phyloP scores from a whole-genome alignment of 2,797 vertebrate species.

The Sparus aurata region DNA sequence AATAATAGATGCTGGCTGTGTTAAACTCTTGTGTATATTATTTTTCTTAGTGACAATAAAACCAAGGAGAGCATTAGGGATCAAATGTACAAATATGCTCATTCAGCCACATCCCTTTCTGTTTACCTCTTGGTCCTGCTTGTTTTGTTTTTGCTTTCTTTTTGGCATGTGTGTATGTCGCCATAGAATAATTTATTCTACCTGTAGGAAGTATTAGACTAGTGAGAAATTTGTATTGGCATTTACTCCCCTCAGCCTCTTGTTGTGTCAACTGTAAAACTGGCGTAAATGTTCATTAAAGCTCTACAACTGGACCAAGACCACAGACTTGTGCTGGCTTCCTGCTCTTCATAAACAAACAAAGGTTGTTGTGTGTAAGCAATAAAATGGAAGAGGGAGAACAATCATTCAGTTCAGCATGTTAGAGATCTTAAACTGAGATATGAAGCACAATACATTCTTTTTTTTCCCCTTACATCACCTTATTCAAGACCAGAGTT shows the following conservation, averaged over 20 bases:
- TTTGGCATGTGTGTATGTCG: constrained; percentile 90
- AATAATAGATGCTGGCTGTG: constrained; percentile 32
- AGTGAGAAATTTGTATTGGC: constrained; percentile 92
- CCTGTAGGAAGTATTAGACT: constrained; percentile 94
- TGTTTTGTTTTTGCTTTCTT: constrained; percentile 76
- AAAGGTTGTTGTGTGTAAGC: not conserved
- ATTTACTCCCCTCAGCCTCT: constrained; percentile 94
- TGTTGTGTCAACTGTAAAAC: constrained; percentile 94
- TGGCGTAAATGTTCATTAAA: constrained; percentile 96
- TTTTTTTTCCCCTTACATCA: not conserved
- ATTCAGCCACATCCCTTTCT: constrained; percentile 40
- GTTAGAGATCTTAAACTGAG: not conserved
- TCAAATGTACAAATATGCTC: constrained; percentile 65
- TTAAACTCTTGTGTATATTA: constrained; percentile 69
- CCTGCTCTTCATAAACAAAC: constrained; percentile 8
- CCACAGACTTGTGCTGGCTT: constrained; percentile 3
- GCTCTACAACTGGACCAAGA: constrained; percentile 75
- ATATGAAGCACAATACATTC: no score
- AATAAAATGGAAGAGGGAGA: not conserved
- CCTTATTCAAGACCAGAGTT: not conserved
- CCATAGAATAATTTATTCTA: constrained; percentile 98
- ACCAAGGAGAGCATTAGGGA: constrained; percentile 57
- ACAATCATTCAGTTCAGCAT: not conserved
- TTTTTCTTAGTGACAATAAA: constrained; percentile 71
- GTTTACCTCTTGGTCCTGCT: constrained; percentile 71